Percentiles rank a stretch among this genome's conserved stretches.
Conservation (phyloP, 1,140 invertebrate species). For the Micrasema minimum region DNA sequence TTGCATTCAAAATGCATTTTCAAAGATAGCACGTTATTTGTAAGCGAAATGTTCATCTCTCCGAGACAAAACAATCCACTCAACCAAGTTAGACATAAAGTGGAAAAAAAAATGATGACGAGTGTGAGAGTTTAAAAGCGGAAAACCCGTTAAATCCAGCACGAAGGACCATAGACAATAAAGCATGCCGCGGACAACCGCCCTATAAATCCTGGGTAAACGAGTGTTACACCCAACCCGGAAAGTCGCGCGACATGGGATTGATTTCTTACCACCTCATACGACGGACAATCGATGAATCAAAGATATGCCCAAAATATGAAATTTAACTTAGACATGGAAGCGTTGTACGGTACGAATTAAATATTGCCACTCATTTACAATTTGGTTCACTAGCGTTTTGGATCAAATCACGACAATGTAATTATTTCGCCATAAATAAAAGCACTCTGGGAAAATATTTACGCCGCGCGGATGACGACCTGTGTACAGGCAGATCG, state of each 20-base stretch:
- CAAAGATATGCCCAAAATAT: conserved; percentile 5
- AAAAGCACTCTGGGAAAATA: conserved; percentile 28
- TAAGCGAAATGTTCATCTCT: too few relatives aligned
- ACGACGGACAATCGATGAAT: conserved; percentile 25
- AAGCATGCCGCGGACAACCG: too few relatives aligned
- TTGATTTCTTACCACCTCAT: too few relatives aligned
- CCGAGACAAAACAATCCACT: too few relatives aligned
- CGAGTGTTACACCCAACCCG: too few relatives aligned
- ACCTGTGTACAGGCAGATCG: too few relatives aligned
- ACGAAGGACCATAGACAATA: not conserved
- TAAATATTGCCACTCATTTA: conserved; percentile 37
- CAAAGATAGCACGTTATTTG: too few relatives aligned
- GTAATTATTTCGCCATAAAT: conserved; percentile 28
- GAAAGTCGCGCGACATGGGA: too few relatives aligned
- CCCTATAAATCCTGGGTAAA: too few relatives aligned
- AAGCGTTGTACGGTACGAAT: conserved; percentile 20
- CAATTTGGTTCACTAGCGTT: conserved; percentile 36
- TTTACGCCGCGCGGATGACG: not conserved
- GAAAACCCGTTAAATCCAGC: conserved; percentile 7
- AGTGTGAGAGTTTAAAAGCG: conserved; percentile 25
- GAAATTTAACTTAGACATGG: conserved; percentile 15
- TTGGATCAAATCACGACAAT: conserved; percentile 32
- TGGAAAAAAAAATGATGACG: conserved; percentile 21
- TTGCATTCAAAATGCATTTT: too few relatives aligned
- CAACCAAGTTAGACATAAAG: not conserved